Base-by-base conservation (phyloP, 2,888 invertebrate genomes). In the Thecophora atra region DNA sequence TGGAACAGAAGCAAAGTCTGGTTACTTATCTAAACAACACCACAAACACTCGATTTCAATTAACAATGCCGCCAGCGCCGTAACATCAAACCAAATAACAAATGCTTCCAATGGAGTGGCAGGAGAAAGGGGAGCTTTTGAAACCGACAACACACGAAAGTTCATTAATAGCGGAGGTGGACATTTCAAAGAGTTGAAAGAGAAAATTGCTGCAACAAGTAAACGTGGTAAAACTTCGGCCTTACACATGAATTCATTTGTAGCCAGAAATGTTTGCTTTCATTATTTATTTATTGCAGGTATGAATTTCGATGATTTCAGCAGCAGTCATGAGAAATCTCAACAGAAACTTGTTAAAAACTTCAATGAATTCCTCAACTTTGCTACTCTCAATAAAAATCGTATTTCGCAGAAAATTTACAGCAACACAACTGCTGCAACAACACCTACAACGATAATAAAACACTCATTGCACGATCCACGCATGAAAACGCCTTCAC, bases 361-460 rank as follows among this genome's bases (percentile, higher is more conserved):
- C 85, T 88, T 95, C 51, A 94, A 94, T 81, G 95, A 95, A 86
- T 95, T 95, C 83, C 88, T 94, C 0, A 94, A 92, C 81, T 92
- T 95, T 80, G 91, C 94, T 0, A 89, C 91, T 2, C 88, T 89
- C 1, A 92, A 90, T 82, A 92, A 91, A 84, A 89, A 85, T 79
- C 89, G 89, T 76, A 87, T 89, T 56, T 88, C 88, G 3, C 83
- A 85, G 77, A 82, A 81, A 17, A 74, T 82, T 51, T 72, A 78
- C 17, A 77, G 44, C 13, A 76, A 71, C 21, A 56, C 37, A 42
- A 21, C 56, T 5, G 72, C 24, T 64, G 60, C 60, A n/a, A 71
- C 74, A 30, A 30, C 69, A 52, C 44, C 71, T 64, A 47, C 51
- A 42, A 37, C 71, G 11, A 70, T 54, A 26, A 58, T 21, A 3